Evolutionary conservation across 2,888 invertebrate species (phyloP), one percentile per base, ranked within the genome.

Genomic region (Eupithecia insigniata): DNA sequence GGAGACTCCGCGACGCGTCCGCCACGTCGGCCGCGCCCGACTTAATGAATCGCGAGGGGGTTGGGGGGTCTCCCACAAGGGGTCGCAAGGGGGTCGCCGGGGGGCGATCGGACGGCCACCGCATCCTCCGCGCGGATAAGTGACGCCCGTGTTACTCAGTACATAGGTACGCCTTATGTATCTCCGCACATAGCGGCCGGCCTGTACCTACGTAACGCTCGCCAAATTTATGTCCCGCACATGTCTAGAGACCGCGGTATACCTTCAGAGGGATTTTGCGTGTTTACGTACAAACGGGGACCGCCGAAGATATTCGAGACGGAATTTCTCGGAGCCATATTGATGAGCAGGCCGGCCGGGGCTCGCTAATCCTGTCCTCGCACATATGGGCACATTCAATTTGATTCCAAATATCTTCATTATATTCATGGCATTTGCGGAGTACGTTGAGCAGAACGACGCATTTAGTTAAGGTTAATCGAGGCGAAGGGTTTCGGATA

Each of bases 191-290:
- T 92, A 92, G 90, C 90, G 88, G 85, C 91, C 91, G 89, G 91
- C 90, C 91, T 87, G 88, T 91, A 92, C 90, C 92, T 92, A 92
- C 90, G 92, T 91, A 92, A 90, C 92, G 90, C 89, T 92, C 90
- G 90, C 93, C 93, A 93, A 93, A 93, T 94, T 94, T 94, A 93
- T 94, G 93, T 93, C 92, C 92, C 92, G 93, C 92, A 93, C 93
- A 94, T 94, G 93, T 93, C 93, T 94, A 85, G 92, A 92, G 92
- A 93, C 93, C 93, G 92, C 93, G 93, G 90, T 84, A 90, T 92
- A 92, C 93, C 93, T 93, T 93, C 90, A 88, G 92, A 92, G 92
- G 93, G 93, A 92, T 92, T 93, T 93, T 92, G 92, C 92, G 93
- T 93, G 93, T 93, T 92, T 92, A 92, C 92, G 90, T 89, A 92